Conservation (phyloP, 2,113 vertebrate species). For the Chloebia gouldiae region DNA sequence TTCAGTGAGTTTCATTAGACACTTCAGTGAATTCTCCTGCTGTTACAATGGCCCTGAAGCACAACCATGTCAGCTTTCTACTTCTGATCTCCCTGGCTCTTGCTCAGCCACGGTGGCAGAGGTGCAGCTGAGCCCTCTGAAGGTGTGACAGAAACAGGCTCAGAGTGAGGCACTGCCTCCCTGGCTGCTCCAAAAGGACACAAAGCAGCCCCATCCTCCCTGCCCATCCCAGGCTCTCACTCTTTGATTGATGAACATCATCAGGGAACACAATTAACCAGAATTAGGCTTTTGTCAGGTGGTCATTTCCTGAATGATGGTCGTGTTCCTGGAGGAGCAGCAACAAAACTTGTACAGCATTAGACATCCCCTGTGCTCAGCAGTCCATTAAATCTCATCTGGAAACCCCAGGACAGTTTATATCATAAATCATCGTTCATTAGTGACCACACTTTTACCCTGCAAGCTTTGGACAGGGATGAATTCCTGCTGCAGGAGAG, state of each 20-base stretch:
- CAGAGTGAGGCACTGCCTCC: background rate
- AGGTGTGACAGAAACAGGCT: background rate
- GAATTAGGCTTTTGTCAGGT: accelerated
- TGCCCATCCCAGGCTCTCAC: background rate
- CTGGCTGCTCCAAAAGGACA: background rate
- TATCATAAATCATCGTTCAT: background rate
- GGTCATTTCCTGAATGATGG: background rate
- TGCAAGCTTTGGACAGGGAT: background rate
- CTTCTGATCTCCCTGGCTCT: background rate
- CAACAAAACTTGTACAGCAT: accelerated
- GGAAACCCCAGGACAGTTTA: background rate
- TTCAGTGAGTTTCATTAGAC: background rate
- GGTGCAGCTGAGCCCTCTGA: background rate
- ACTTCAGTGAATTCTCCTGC: background rate
- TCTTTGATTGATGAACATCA: background rate
- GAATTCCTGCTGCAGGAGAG: background rate
- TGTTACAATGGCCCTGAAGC: background rate
- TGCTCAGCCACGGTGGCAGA: background rate
- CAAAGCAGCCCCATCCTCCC: background rate
- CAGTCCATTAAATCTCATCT: background rate
- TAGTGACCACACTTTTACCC: background rate
- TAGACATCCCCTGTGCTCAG: background rate
- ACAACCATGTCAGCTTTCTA: background rate
- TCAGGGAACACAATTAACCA: background rate
- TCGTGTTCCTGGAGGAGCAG: background rate